These are phyloP conservation scores for Geophilus truncorum DNA, from an alignment of 2,888 invertebrate genomes.

Conservation along the genomic window DNA sequence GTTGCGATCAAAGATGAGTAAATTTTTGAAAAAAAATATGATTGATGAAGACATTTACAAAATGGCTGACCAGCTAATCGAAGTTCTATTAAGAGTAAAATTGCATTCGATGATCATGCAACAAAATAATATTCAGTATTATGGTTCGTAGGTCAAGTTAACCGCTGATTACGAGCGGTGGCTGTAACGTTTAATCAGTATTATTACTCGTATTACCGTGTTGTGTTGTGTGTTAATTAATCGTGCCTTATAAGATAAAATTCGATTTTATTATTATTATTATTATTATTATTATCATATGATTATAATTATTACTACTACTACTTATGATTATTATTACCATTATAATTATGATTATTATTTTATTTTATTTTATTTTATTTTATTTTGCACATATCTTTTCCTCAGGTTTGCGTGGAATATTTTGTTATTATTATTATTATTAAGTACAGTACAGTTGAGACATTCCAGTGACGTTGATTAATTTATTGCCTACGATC, in stretches of 20 bases:
- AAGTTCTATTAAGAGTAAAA: background rate
- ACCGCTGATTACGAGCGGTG: too few species aligned
- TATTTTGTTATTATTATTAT: background rate
- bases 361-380: too few species aligned
- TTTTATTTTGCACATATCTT: too few species aligned
- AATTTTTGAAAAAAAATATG: too few species aligned
- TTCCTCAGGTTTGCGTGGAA: background rate
- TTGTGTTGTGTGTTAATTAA: constrained; percentile 8
- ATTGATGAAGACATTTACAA: too few species aligned
- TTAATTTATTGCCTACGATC: background rate
- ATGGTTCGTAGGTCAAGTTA: background rate
- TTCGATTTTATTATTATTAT: background rate
- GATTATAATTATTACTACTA: too few species aligned
- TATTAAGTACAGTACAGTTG: background rate
- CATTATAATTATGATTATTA: background rate
- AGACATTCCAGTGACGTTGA: background rate
- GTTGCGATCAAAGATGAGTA: too few species aligned
- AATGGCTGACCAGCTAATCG: background rate
- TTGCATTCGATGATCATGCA: background rate
- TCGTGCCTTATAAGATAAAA: background rate
- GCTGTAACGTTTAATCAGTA: background rate
- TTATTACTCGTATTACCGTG: background rate
- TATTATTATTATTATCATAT: background rate
- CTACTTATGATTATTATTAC: background rate
- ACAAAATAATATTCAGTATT: background rate